Percentiles rank a stretch among this genome's conserved stretches.
phyloP scores from a whole-genome alignment of 2,797 vertebrate species.

The Artibeus lituratus region DNA sequence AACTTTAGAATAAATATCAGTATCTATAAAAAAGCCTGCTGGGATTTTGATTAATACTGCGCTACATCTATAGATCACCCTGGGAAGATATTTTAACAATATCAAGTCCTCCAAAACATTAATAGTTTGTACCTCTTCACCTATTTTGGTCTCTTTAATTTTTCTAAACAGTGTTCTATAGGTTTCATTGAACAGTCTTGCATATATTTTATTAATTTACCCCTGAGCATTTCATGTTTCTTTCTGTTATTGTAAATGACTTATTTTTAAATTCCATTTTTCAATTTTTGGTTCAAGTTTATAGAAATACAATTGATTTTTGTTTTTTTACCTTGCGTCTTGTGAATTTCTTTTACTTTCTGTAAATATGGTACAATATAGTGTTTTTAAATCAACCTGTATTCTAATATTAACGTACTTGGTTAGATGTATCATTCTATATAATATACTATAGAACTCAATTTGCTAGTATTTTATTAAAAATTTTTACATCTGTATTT shows the following conservation, averaged over 20 bases:
- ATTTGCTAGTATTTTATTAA: slow-evolving; percentile 23
- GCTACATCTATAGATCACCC: background rate
- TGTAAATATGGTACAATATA: background rate
- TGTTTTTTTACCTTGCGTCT: background rate
- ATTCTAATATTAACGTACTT: background rate
- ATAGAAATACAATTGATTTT: background rate
- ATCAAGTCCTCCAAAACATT: background rate
- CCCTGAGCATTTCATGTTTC: background rate
- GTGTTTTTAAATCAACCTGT: background rate
- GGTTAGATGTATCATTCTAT: background rate
- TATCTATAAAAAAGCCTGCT: background rate
- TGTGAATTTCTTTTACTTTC: background rate
- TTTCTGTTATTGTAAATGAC: background rate
- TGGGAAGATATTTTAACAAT: background rate
- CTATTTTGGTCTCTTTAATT: slow-evolving; percentile 8
- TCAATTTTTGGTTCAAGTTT: background rate
- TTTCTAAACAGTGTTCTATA: background rate
- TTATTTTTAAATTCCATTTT: background rate
- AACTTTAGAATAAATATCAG: background rate
- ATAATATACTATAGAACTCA: background rate
- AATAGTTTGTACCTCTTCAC: background rate
- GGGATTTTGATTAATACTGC: background rate
- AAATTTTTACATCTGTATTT: background rate
- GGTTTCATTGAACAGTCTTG: background rate
- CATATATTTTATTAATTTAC: background rate